phyloP scores from a whole-genome alignment of 2,797 vertebrate genomes.

The Lophotriccus pileatus region DNA sequence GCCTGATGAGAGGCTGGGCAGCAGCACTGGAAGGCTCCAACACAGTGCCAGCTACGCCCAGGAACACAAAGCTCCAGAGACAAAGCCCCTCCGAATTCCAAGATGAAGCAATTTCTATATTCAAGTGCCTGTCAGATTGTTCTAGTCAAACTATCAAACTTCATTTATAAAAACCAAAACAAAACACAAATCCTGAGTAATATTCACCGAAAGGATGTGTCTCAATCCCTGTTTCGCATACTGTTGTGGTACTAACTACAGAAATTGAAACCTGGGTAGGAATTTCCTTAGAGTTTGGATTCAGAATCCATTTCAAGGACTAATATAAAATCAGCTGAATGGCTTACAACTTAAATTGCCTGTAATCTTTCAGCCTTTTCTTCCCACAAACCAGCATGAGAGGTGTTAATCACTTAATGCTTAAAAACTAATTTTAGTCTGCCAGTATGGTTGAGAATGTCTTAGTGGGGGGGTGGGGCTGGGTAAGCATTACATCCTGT shows the following conservation, averaged over 20 bases:
- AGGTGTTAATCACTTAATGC: rapidly evolving
- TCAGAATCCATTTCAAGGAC: not conserved
- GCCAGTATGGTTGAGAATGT: not conserved
- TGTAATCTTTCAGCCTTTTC: not conserved
- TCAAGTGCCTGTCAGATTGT: not conserved
- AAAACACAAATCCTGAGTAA: rapidly evolving
- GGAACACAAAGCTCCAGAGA: not conserved
- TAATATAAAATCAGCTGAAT: not conserved
- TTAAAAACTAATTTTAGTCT: not conserved
- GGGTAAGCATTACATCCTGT: not conserved
- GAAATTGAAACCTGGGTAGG: not conserved
- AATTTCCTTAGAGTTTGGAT: not conserved
- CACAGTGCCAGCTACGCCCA: rapidly evolving
- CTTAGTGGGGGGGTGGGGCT: not conserved
- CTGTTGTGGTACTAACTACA: not conserved
- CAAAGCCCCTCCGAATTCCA: not conserved
- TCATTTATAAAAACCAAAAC: not conserved
- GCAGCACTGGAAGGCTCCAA: not conserved
- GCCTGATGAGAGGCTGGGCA: not conserved
- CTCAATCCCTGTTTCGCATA: not conserved
- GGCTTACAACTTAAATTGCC: not conserved
- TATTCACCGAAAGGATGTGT: not conserved
- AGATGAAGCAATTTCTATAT: not conserved
- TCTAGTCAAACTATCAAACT: not conserved
- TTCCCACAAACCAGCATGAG: not conserved